A percentile compares a stretch with the other conserved stretches of the same genome.
phyloP scores from a whole-genome alignment of 2,113 vertebrate species.

The Nannobrachium achirus region DNA sequence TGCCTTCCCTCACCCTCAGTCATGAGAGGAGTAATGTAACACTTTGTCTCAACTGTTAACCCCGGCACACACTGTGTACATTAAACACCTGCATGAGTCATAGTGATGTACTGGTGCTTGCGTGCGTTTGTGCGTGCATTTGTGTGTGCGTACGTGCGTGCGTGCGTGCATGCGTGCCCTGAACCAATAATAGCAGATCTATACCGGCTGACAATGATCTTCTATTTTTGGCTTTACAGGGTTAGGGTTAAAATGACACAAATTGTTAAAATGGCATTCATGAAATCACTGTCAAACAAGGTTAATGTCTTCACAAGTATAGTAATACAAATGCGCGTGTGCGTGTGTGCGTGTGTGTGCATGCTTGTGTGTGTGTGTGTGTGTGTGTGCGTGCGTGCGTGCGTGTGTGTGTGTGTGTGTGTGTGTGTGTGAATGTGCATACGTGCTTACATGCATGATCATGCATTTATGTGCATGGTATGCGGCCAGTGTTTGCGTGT shows the following conservation, averaged over 20 bases:
- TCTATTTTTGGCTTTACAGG: too few species aligned
- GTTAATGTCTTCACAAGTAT: too few species aligned
- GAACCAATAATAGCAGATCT: too few species aligned
- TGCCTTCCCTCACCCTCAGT: slow-evolving; percentile 28
- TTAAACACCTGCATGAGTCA: slow-evolving; percentile 3
- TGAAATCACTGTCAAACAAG: too few species aligned
- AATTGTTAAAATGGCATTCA: too few species aligned
- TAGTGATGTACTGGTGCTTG: neutral
- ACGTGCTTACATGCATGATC: neutral
- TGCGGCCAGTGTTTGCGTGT: neutral
- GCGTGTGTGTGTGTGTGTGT: neutral
- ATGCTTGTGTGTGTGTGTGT: slow-evolving; percentile 5
- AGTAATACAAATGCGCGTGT: too few species aligned
- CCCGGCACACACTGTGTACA: neutral
- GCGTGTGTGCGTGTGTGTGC: neutral
- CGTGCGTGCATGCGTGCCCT: neutral
- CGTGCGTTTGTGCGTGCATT: neutral
- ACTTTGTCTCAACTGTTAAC: slow-evolving; percentile 49
- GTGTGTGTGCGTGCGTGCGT: neutral
- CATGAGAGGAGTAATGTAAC: slow-evolving; percentile 38
- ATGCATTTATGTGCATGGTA: neutral
- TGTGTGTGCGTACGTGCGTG: neutral
- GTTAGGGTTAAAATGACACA: too few species aligned
- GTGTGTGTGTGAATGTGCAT: neutral
- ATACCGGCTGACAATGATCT: too few species aligned